Evolutionary conservation across 2,797 vertebrate genomes (phyloP).

Genomic region (Cyprinodon diabolis): DNA sequence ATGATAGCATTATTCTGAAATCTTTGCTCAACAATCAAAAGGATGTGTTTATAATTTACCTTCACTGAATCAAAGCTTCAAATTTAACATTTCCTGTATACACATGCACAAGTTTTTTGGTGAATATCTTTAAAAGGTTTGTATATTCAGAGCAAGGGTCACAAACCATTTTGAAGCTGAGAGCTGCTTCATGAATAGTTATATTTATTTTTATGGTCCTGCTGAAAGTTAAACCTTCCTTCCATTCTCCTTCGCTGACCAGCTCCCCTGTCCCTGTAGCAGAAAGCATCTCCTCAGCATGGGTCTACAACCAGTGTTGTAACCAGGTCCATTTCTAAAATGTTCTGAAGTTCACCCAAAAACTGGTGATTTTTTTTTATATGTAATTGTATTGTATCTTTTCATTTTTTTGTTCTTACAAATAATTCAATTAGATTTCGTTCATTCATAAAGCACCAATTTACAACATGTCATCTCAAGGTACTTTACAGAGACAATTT

Average conservation of each 20-base stretch:
- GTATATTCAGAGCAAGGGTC: background rate
- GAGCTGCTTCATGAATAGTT: background rate
- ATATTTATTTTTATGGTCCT: background rate
- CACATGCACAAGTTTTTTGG: background rate
- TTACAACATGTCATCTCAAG: no score
- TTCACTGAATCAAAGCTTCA: background rate
- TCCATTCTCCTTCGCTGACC: background rate
- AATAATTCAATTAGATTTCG: no score
- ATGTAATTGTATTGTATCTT: no score
- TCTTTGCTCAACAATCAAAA: background rate
- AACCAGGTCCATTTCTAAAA: background rate
- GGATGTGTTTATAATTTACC: background rate
- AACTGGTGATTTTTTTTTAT: no score
- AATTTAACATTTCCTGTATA: background rate
- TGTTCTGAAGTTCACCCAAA: background rate
- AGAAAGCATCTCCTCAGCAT: background rate
- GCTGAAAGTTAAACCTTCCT: background rate
- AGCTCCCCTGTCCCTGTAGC: no score
- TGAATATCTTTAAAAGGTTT: background rate
- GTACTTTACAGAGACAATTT: no score
- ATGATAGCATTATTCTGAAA: background rate
- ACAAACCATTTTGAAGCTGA: background rate
- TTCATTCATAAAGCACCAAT: no score
- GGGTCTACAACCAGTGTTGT: no score
- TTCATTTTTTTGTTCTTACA: no score